Conservation (phyloP, 2,888 invertebrate genomes). For the Sycophila texana region DNA sequence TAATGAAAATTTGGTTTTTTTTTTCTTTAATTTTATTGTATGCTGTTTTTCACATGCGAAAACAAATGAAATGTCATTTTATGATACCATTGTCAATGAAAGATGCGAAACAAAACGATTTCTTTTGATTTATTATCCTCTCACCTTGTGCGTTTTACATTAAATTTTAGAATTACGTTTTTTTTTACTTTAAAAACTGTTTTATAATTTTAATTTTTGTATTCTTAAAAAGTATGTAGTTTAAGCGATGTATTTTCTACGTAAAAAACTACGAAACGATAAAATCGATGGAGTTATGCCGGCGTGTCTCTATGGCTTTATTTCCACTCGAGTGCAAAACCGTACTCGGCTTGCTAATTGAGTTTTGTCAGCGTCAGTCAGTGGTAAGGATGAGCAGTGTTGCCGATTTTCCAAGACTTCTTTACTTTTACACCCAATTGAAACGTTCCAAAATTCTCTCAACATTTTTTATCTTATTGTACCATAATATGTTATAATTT, state of each 20-base stretch:
- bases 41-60: background rate
- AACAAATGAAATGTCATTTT: slow-evolving; percentile 40
- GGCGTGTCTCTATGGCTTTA: slow-evolving; percentile 37
- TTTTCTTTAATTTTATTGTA: slow-evolving; percentile 25
- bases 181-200: slow-evolving; percentile 2
- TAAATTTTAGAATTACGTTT: background rate
- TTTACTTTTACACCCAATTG: too few species aligned
- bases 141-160: background rate
- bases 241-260: slow-evolving; percentile 24
- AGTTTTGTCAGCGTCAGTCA: slow-evolving; percentile 25
- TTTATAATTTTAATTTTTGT: background rate
- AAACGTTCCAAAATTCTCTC: too few species aligned
- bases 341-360: slow-evolving; percentile 19
- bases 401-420: background rate
- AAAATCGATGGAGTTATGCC: slow-evolving; percentile 38
- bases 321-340: slow-evolving; percentile 27
- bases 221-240: slow-evolving; percentile 4
- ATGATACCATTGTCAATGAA: slow-evolving; percentile 39
- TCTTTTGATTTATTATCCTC: slow-evolving; percentile 16
- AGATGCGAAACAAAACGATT: slow-evolving; percentile 32
- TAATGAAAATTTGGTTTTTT: background rate
- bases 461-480: too few species aligned
- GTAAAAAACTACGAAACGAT: slow-evolving; percentile 41
- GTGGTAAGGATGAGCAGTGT: background rate
- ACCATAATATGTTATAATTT: too few species aligned